Evolutionary conservation across 2,113 vertebrate genomes (phyloP).

Genomic region (Galbula dea): DNA sequence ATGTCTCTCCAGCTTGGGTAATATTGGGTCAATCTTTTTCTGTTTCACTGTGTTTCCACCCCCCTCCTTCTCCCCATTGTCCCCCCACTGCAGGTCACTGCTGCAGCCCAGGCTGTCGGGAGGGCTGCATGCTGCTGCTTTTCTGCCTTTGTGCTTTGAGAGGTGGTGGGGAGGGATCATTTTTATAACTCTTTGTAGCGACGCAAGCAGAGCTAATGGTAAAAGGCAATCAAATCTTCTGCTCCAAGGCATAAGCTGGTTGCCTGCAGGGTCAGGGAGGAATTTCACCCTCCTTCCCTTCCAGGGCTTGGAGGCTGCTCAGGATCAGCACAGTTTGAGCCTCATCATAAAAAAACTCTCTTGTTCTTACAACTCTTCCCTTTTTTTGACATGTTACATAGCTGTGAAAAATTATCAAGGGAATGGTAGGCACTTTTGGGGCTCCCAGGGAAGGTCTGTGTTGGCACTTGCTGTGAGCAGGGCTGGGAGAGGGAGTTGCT

Average conservation of each 20-base stretch:
- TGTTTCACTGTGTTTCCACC: conserved; percentile 33
- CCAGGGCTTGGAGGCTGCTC: neutral
- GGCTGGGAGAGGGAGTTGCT: neutral
- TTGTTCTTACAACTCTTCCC: neutral
- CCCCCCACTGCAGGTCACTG: neutral
- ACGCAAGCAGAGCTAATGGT: conserved; percentile 38
- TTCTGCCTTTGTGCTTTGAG: neutral
- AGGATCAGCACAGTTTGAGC: neutral
- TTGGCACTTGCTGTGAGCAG: rapidly evolving
- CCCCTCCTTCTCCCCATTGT: neutral
- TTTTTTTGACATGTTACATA: neutral
- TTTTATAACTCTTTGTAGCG: conserved; percentile 41
- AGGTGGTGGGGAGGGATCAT: neutral
- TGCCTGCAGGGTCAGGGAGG: neutral
- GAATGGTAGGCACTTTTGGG: neutral
- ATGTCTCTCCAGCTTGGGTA: conserved; percentile 52
- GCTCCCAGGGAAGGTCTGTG: rapidly evolving
- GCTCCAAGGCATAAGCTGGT: conserved; percentile 39
- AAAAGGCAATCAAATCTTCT: conserved; percentile 59
- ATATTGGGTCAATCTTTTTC: conserved; percentile 60
- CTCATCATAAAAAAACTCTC: neutral
- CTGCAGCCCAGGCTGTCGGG: neutral
- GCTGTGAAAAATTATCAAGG: neutral
- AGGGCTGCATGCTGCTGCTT: neutral
- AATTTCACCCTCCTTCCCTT: neutral